phyloP scores from a whole-genome alignment of 2,113 vertebrate genomes.

The Genyomyrus donnyi region DNA sequence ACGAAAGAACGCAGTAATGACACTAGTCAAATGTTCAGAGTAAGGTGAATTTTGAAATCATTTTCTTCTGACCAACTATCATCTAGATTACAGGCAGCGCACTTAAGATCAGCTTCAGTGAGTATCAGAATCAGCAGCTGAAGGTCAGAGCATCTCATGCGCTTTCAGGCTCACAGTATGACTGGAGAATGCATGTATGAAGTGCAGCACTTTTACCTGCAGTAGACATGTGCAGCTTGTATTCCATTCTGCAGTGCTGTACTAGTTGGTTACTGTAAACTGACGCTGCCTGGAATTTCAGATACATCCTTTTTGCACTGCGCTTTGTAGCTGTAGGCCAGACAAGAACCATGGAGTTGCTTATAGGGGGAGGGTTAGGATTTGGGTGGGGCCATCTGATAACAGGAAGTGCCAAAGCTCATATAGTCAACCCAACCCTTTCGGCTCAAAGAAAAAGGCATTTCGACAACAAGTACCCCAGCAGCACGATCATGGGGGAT shows the following conservation, averaged over 20 bases:
- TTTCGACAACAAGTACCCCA: background rate
- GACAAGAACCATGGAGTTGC: background rate
- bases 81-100: background rate
- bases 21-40: background rate
- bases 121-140: background rate
- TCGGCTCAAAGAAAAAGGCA: background rate
- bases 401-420: background rate
- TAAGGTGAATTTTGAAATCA: background rate
- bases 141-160: background rate
- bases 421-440: background rate
- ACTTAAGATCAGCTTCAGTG: background rate
- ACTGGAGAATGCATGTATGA: background rate
- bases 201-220: background rate
- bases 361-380: background rate
- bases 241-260: background rate
- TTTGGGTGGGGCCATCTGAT: background rate
- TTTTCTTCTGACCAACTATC: background rate
- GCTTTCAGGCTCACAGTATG: background rate
- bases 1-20: background rate
- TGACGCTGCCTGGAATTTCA: background rate
- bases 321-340: background rate
- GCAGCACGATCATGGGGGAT: background rate
- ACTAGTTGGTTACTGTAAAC: background rate
- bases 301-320: background rate
- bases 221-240: background rate